A percentile compares a stretch with the other conserved stretches of the same genome.
Conservation (phyloP, 2,113 vertebrate genomes). For the Tragelaphus imberbis region DNA sequence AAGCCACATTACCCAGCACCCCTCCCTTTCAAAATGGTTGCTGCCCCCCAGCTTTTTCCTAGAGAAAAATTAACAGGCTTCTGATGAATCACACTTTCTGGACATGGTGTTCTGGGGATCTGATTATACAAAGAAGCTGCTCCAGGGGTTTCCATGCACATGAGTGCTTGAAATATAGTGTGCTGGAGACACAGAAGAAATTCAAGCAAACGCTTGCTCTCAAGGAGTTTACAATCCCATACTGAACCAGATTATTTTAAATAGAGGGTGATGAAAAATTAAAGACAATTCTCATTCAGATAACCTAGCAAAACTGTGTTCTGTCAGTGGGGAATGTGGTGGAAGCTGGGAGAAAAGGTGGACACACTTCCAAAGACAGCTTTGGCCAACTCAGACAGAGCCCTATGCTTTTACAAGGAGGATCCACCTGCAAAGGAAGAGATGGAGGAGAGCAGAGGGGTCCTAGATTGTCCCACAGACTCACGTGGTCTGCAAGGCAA, state of each 20-base stretch:
- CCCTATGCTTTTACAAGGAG: not conserved
- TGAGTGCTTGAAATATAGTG: not conserved
- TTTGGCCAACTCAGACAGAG: not conserved
- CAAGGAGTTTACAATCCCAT: not conserved
- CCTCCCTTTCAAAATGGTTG: not conserved
- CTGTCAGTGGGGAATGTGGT: not conserved
- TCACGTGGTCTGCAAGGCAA: not conserved
- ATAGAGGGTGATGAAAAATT: not conserved
- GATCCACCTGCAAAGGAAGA: not conserved
- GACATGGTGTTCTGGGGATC: too few relatives aligned
- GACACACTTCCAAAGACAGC: not conserved
- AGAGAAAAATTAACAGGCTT: not conserved
- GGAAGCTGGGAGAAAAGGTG: not conserved
- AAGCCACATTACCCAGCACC: accelerated
- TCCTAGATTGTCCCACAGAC: not conserved
- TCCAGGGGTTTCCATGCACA: not conserved
- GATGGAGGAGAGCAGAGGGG: not conserved
- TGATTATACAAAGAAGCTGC: not conserved
- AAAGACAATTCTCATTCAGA: not conserved
- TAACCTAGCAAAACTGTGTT: not conserved
- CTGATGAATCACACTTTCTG: not conserved
- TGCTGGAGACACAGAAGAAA: not conserved
- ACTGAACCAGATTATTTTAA: not conserved
- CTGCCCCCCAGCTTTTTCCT: not conserved
- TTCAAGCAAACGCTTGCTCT: not conserved